A percentile compares a stretch with the other conserved stretches of the same genome.
Evolutionary conservation across 2,113 vertebrate species (phyloP).

Genomic region (Psittacus erithacus): DNA sequence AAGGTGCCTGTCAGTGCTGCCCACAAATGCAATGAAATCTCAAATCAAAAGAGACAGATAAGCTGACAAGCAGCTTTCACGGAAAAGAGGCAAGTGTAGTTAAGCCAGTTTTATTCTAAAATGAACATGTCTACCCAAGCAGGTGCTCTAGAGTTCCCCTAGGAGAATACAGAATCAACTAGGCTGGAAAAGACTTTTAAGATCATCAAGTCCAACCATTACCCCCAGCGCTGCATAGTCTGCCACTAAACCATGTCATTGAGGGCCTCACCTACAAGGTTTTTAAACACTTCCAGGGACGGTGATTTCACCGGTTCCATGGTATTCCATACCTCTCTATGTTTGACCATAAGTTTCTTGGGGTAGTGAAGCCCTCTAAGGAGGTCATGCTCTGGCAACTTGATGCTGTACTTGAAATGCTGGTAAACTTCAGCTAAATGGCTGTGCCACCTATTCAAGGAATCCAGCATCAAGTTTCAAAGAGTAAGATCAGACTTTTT

Average conservation of each 20-base stretch:
- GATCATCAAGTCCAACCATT: not conserved
- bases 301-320: rapidly evolving
- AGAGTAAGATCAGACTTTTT: not conserved
- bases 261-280: not conserved
- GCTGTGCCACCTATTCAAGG: not conserved
- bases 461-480: not conserved
- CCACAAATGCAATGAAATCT: not conserved
- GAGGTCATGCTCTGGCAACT: not conserved
- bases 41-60: not conserved
- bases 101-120: not conserved
- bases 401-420: not conserved
- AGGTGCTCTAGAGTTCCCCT: not conserved
- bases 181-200: not conserved
- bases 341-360: not conserved
- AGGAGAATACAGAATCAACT: not conserved
- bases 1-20: not conserved
- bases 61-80: not conserved
- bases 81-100: not conserved
- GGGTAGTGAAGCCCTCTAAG: not conserved
- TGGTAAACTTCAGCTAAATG: not conserved
- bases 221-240: not conserved
- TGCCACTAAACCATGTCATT: not conserved
- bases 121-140: rapidly evolving
- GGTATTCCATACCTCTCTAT: not conserved
- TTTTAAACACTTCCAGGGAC: not conserved